phyloP scores from a whole-genome alignment of 2,888 invertebrate genomes.

The Amiota minor region DNA sequence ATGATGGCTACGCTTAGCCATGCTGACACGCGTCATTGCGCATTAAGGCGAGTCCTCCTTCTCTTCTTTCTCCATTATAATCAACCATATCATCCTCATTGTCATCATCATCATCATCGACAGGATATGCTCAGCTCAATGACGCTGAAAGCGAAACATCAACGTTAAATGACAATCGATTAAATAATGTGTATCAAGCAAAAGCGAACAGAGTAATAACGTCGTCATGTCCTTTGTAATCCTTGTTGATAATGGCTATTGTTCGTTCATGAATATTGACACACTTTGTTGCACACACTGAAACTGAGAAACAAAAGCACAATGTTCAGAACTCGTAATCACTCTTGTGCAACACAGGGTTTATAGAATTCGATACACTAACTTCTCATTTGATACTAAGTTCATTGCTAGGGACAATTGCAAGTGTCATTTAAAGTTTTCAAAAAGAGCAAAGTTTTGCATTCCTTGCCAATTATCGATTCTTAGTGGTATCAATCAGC shows the following conservation, averaged over 20 bases:
- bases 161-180: conserved; percentile 56
- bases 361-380: no score
- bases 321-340: no score
- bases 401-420: no score
- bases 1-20: background rate
- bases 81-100: background rate
- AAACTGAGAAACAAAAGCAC: no score
- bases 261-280: conserved; percentile 41
- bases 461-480: no score
- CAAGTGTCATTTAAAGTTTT: no score
- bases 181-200: conserved; percentile 47
- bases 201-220: conserved; percentile 39
- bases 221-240: conserved; percentile 47
- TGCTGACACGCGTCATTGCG: background rate
- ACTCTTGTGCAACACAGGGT: no score
- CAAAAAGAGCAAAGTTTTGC: no score
- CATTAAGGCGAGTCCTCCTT: no score
- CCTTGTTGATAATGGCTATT: conserved; percentile 62
- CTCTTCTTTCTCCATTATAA: no score
- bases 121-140: conserved; percentile 15
- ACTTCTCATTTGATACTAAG: no score
- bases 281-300: conserved; percentile 18
- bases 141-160: conserved; percentile 25
- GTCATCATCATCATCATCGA: background rate
- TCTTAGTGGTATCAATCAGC: no score